Evolutionary conservation across 2,113 vertebrate genomes (phyloP).

Genomic region (Lates calcarifer): DNA sequence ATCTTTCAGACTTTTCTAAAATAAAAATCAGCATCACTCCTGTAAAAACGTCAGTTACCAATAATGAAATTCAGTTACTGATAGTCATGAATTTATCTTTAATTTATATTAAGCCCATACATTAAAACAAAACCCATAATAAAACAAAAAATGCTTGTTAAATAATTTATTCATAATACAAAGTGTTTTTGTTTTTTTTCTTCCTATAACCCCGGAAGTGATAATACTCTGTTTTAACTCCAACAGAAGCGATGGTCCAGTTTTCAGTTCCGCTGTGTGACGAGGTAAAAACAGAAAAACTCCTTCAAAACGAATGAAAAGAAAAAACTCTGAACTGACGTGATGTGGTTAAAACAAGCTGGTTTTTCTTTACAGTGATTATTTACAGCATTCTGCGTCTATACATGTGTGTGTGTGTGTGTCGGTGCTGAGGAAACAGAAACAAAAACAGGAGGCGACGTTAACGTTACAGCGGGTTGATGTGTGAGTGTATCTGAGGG

Average conservation of each 20-base stretch:
- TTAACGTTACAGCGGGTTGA: constrained; percentile 59
- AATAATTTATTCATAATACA: constrained; percentile 98
- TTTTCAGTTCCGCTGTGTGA: constrained; percentile 65
- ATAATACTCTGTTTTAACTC: constrained; percentile 83
- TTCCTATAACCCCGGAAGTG: constrained; percentile 84
- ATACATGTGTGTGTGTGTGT: constrained; percentile 82
- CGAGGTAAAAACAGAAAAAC: constrained; percentile 73
- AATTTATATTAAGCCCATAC: constrained; percentile 71
- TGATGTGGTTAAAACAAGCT: constrained; percentile 76
- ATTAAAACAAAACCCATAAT: constrained; percentile 68
- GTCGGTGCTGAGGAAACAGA: constrained; percentile 71
- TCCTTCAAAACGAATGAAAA: constrained; percentile 57
- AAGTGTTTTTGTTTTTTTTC: constrained; percentile 86
- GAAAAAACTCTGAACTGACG: background rate
- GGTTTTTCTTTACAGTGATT: constrained; percentile 82
- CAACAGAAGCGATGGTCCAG: constrained; percentile 72
- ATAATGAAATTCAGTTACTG: constrained; percentile 57
- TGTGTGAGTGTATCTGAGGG: constrained; percentile 42
- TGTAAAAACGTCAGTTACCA: constrained; percentile 14
- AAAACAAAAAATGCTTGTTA: constrained; percentile 87
- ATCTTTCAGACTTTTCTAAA: background rate
- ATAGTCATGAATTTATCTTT: constrained; percentile 64
- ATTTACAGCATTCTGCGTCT: constrained; percentile 89
- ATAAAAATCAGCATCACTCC: constrained; percentile 12
- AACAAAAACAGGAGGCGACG: constrained; percentile 69